Conservation (phyloP, 1,140 invertebrate genomes). For the Babylonia areolata region DNA sequence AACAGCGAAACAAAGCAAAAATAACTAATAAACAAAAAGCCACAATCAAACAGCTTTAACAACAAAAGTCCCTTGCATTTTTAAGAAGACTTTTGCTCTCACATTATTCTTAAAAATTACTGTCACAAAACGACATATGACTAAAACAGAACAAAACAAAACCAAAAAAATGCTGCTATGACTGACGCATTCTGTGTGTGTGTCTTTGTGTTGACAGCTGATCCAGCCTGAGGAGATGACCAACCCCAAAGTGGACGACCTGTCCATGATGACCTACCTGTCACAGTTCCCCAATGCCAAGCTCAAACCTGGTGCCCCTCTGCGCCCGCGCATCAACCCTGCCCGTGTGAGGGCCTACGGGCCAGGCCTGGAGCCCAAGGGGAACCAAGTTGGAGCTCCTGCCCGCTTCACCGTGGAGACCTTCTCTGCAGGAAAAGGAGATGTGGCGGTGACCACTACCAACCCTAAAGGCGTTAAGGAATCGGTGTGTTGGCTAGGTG, state of each 20-base stretch:
- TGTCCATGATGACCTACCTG: conserved; percentile 98
- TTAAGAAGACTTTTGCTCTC: no score
- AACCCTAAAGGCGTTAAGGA: conserved; percentile 85
- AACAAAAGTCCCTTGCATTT: no score
- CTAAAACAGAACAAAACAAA: no score
- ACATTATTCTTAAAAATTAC: no score
- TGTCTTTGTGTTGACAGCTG: conserved; percentile 78
- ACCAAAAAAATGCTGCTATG: no score
- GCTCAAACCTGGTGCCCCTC: conserved; percentile 88
- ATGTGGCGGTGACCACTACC: conserved; percentile 85
- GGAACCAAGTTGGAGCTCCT: conserved; percentile 85
- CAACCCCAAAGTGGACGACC: conserved; percentile 94
- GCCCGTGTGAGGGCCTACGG: conserved; percentile 91
- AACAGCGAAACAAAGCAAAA: no score
- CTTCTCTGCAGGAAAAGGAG: conserved; percentile 89
- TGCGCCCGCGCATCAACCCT: conserved; percentile 88
- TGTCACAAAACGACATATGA: no score
- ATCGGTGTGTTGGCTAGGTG: conserved; percentile 79
- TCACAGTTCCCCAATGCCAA: conserved; percentile 95
- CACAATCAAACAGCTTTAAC: no score
- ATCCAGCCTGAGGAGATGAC: conserved; percentile 95
- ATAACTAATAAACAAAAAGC: no score
- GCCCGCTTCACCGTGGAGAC: conserved; percentile 93
- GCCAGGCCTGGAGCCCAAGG: conserved; percentile 88
- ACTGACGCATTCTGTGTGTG: background rate